Base-by-base conservation (phyloP, 2,113 vertebrate species). In the Speoplatyrhinus poulsoni region DNA sequence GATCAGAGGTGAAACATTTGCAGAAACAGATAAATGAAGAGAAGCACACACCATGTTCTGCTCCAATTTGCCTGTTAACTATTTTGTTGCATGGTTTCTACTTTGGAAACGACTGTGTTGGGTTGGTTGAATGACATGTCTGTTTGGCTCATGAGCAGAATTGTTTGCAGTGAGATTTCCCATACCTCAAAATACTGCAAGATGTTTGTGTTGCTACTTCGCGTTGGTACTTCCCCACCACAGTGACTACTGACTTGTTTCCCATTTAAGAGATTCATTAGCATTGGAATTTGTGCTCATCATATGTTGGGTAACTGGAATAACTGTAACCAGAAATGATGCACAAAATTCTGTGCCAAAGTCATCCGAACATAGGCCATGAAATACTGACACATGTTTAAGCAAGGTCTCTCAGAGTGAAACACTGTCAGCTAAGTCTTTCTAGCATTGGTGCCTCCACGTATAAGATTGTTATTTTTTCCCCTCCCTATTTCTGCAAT, bases 181-280 rank as follows among this genome's bases (percentile, higher is more conserved):
- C 78, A 87, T 58, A 86, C 86, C 90, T 67, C 85, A 91, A 91
- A 91, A 82, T 50, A 77, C 85, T 92, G 73, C 89, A 92, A 92
- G 87, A 91, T 92, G 91, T 92, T 77, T 46, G 62, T 67, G 80
- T 19, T 88, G 88, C 88, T 88, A 84, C 36, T 8, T 87, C 87
- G 89, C 83, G 66, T 70, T 77, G 72, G 72, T 60, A 82, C 73
- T 80, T 69, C 70, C 63, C 80, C 82, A 78, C 65, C 73, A 70
- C 72, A 67, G 19, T 72, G 79, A 82, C 68, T 75, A 83, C 75
- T 67, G 68, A 62, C 60, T 55, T 50, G 60, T 73, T n/a, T 60
- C 33, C 64, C 87, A 89, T 86, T 70, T 92, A 19, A 19, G 92
- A 77, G 82, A 78, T 76, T 87, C 84, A 91, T 91, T 91, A 92